Conservation (phyloP, 1,140 invertebrate genomes). For the Harpegnathos saltator region DNA sequence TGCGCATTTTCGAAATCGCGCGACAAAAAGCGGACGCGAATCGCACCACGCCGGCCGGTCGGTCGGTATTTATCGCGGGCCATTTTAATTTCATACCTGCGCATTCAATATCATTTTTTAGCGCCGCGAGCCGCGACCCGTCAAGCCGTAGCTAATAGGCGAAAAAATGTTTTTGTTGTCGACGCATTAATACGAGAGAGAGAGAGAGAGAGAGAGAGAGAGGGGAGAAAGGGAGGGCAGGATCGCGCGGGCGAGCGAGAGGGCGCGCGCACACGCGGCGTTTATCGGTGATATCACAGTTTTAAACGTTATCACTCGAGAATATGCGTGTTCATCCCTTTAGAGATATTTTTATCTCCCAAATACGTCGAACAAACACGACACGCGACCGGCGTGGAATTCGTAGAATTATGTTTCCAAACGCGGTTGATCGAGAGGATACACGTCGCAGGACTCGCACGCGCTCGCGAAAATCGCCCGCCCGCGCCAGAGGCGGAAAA, state of each 20-base stretch:
- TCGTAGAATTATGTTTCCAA: slow-evolving; percentile 18
- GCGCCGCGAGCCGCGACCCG: slow-evolving; percentile 59
- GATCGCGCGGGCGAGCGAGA: too few relatives aligned
- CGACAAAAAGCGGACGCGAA: slow-evolving; percentile 46
- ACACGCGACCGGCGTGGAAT: neutral
- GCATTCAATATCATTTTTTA: slow-evolving; percentile 63
- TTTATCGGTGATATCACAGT: slow-evolving; percentile 59
- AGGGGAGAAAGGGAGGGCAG: too few relatives aligned
- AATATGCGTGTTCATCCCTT: slow-evolving; percentile 33
- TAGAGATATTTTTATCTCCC: slow-evolving; percentile 21
- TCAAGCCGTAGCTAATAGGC: slow-evolving; percentile 57
- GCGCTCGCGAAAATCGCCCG: too few relatives aligned
- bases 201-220: too few relatives aligned
- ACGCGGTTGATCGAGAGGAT: neutral
- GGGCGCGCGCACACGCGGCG: neutral
- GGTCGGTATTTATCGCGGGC: slow-evolving; percentile 22
- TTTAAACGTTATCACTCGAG: slow-evolving; percentile 56
- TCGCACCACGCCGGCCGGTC: slow-evolving; percentile 30
- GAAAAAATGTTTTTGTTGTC: slow-evolving; percentile 62
- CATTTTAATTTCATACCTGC: slow-evolving; percentile 60
- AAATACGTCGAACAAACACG: neutral
- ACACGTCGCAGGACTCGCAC: too few relatives aligned
- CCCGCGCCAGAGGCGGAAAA: too few relatives aligned
- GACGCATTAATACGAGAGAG: slow-evolving; percentile 49
- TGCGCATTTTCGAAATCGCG: slow-evolving; percentile 62